phyloP scores from a whole-genome alignment of 1,140 invertebrate genomes.

The Scaptomyza hsui region DNA sequence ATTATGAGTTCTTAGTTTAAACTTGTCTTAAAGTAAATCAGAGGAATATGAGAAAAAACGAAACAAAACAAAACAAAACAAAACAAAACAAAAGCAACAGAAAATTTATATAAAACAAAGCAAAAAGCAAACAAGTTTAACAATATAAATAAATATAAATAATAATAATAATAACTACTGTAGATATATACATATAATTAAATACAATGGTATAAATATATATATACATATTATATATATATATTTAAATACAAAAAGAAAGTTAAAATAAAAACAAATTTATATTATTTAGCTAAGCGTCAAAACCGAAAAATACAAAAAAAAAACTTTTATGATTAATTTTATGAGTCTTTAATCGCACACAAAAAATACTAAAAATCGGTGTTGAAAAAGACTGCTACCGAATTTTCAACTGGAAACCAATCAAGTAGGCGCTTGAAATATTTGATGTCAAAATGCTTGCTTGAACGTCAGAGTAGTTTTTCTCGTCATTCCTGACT shows the following conservation, averaged over 20 bases:
- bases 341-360: too few species aligned
- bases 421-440: too few species aligned
- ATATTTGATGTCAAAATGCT: too few species aligned
- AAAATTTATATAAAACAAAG: constrained; percentile 42
- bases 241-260: constrained; percentile 59
- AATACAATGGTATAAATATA: constrained; percentile 59
- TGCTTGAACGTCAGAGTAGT: too few species aligned
- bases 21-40: constrained; percentile 49
- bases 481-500: too few species aligned
- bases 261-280: constrained; percentile 45
- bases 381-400: too few species aligned
- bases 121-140: constrained; percentile 56
- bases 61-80: constrained; percentile 22
- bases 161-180: constrained; percentile 78
- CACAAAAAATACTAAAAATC: too few species aligned
- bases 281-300: constrained; percentile 73
- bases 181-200: constrained; percentile 81
- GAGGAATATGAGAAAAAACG: constrained; percentile 29
- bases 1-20: constrained; percentile 58
- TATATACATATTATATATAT: constrained; percentile 70
- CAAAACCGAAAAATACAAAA: constrained; percentile 77
- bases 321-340: constrained; percentile 81
- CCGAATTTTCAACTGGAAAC: too few species aligned
- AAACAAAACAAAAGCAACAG: constrained; percentile 34
- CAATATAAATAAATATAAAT: constrained; percentile 72